These are phyloP conservation scores for Sorex maritimensis DNA, from an alignment of 2,797 vertebrate species.

Conservation along the genomic window DNA sequence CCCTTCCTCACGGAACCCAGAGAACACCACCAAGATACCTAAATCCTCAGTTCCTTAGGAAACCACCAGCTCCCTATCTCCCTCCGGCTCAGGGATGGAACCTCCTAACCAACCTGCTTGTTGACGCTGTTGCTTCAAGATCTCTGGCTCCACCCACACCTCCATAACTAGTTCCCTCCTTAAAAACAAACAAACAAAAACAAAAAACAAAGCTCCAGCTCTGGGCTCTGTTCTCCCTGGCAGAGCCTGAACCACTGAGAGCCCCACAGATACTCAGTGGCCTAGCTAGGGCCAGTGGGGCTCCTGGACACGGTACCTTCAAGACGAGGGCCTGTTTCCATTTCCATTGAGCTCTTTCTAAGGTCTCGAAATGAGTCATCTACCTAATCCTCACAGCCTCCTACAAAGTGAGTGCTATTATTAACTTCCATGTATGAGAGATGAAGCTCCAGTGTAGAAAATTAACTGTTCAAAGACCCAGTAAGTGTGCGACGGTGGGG, in stretches of 20 bases:
- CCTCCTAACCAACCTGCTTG: neutral
- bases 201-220: too few species aligned
- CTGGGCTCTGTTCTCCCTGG: neutral
- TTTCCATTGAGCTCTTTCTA: neutral
- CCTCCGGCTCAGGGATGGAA: neutral
- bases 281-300: neutral
- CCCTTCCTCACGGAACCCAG: too few species aligned
- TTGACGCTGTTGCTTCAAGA: neutral
- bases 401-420: neutral
- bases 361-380: neutral
- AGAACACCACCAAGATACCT: too few species aligned
- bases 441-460: neutral
- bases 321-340: neutral
- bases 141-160: neutral
- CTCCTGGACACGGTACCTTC: neutral
- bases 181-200: neutral
- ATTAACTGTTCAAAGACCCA: slow-evolving; percentile 9
- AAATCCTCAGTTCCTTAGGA: neutral
- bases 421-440: neutral
- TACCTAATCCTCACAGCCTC: neutral
- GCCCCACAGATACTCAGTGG: neutral
- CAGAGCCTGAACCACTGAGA: neutral
- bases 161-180: neutral
- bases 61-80: neutral
- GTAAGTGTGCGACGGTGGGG: neutral